Percentiles rank a stretch among this genome's conserved stretches.
Evolutionary conservation across 1,140 invertebrate species (phyloP).

Genomic region (Cydia fagiglandana): DNA sequence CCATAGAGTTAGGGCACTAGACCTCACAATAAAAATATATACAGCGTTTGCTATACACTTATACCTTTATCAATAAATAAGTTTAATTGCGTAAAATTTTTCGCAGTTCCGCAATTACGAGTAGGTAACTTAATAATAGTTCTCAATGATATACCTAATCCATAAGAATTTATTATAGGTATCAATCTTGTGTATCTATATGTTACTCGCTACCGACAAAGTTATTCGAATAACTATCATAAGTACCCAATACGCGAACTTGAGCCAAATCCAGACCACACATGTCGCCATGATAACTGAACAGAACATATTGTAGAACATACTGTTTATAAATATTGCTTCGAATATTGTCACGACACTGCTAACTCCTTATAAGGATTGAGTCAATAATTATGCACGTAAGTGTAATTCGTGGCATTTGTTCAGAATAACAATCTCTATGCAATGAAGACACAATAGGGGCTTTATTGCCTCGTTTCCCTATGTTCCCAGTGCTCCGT

Average conservation of each 20-base stretch:
- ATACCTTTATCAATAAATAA: too few relatives aligned
- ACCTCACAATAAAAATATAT: too few relatives aligned
- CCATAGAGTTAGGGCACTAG: too few relatives aligned
- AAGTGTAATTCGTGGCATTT: neutral
- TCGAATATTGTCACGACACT: conserved; percentile 2
- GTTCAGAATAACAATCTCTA: neutral
- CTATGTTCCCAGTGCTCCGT: neutral
- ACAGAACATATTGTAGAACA: neutral
- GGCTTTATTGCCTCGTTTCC: neutral
- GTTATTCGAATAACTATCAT: neutral
- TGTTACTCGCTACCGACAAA: neutral
- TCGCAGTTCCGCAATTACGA: too few relatives aligned
- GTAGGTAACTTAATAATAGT: too few relatives aligned
- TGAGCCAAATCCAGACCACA: conserved; percentile 21
- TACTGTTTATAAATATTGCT: neutral
- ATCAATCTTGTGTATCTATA: too few relatives aligned
- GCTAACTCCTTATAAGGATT: neutral
- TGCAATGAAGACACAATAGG: conserved; percentile 1
- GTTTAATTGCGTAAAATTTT: too few relatives aligned
- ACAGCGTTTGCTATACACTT: too few relatives aligned
- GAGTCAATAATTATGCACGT: neutral
- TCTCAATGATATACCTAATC: too few relatives aligned
- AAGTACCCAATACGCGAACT: neutral
- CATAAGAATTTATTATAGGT: too few relatives aligned
- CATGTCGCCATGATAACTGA: neutral